A percentile compares a stretch with the other conserved stretches of the same genome.
Conservation (phyloP, 1,140 invertebrate species). For the Brachionus calyciflorus region DNA sequence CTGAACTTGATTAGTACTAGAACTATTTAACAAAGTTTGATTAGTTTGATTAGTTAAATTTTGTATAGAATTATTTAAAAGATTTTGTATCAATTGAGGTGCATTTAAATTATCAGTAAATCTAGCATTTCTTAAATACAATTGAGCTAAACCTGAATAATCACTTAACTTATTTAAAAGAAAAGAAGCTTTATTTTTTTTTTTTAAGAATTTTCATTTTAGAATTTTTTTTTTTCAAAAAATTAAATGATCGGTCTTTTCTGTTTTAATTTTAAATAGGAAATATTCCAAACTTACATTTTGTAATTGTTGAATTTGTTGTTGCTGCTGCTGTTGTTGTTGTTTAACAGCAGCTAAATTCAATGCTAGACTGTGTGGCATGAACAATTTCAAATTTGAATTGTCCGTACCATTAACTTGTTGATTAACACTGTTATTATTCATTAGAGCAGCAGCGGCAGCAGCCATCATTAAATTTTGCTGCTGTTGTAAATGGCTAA, state of each 20-base stretch:
- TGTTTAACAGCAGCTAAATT: not conserved
- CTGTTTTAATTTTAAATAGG: not conserved
- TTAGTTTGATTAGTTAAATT: not conserved
- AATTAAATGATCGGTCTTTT: not conserved
- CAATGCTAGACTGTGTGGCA: conserved; percentile 1
- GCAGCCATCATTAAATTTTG: conserved; percentile 23
- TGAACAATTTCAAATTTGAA: conserved; percentile 4
- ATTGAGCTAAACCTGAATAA: conserved; percentile 12
- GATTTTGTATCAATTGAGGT: conserved; percentile 2
- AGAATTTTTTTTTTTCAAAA: too few relatives aligned
- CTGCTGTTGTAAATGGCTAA: not conserved
- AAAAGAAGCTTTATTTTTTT: too few relatives aligned
- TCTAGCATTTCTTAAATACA: not conserved
- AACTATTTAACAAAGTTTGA: too few relatives aligned
- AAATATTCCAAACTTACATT: not conserved
- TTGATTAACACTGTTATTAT: not conserved
- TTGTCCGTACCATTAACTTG: not conserved
- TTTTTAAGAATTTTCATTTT: too few relatives aligned
- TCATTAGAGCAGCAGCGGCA: conserved; percentile 13
- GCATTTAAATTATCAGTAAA: not conserved
- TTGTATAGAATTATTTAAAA: not conserved
- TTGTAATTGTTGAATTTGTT: not conserved
- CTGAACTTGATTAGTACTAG: too few relatives aligned
- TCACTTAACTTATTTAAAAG: conserved; percentile 35
- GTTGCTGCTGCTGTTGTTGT: not conserved